Evolutionary conservation across 2,113 vertebrate genomes (phyloP).

Genomic region (Anguilla japonica): DNA sequence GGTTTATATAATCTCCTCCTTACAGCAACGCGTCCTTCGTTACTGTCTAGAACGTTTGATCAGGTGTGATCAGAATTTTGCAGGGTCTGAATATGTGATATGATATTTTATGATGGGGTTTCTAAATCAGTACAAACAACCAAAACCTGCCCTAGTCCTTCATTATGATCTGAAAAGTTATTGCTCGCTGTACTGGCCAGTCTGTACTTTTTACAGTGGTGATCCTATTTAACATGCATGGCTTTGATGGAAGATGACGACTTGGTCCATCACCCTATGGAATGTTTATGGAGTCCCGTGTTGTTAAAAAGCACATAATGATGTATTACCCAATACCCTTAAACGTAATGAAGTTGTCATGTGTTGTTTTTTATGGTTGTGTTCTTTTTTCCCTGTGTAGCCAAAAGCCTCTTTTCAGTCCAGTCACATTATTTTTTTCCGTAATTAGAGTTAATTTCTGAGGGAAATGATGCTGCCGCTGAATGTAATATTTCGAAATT

Average conservation of each 20-base stretch:
- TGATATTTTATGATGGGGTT: not conserved
- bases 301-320: not conserved
- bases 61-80: not conserved
- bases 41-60: no score
- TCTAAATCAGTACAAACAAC: not conserved
- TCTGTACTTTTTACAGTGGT: not conserved
- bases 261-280: not conserved
- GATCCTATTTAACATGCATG: not conserved
- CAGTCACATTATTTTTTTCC: not conserved
- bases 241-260: not conserved
- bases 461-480: not conserved
- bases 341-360: not conserved
- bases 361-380: not conserved
- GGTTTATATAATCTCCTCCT: no score
- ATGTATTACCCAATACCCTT: not conserved
- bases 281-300: not conserved
- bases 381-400: not conserved
- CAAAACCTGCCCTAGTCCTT: not conserved
- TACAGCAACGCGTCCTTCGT: no score
- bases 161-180: not conserved
- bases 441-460: not conserved
- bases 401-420: not conserved
- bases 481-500: not conserved
- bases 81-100: not conserved
- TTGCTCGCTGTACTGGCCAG: not conserved